Evolutionary conservation across 2,797 vertebrate species (phyloP).

Genomic region (Chloroceryle amazona): DNA sequence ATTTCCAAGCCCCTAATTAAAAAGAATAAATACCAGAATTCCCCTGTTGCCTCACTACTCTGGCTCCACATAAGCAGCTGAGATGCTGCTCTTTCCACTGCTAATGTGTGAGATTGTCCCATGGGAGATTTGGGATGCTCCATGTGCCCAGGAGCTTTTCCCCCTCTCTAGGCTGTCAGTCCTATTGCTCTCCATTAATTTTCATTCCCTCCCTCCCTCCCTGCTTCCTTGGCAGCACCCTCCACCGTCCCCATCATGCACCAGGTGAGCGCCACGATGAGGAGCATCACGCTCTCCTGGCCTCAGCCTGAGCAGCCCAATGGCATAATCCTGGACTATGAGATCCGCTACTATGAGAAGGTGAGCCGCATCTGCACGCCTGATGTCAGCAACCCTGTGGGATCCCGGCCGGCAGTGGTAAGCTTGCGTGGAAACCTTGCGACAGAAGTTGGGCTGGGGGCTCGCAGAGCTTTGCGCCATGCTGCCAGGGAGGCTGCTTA

Average conservation of each 20-base stretch:
- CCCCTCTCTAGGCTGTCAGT: fast-evolving
- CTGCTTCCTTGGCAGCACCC: slow-evolving; percentile 86
- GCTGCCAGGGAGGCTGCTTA: background rate
- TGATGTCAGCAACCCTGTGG: slow-evolving; percentile 32
- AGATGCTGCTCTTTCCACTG: slow-evolving; percentile 18
- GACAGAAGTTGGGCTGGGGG: background rate
- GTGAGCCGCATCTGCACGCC: slow-evolving; percentile 82
- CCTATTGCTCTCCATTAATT: background rate
- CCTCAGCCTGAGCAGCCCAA: slow-evolving; percentile 98
- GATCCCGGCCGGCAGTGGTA: slow-evolving; percentile 17
- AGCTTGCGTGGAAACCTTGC: background rate
- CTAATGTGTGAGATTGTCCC: slow-evolving; percentile 2
- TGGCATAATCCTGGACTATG: slow-evolving; percentile 97
- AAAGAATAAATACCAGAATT: slow-evolving; percentile 27
- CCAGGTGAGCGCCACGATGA: slow-evolving; percentile 98
- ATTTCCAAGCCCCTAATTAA: slow-evolving; percentile 61
- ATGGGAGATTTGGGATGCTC: background rate
- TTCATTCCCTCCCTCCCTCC: background rate
- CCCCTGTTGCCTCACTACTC: slow-evolving; percentile 44
- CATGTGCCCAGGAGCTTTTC: background rate
- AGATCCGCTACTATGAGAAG: slow-evolving; percentile 97
- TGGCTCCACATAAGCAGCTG: slow-evolving; percentile 14
- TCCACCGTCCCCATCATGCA: slow-evolving; percentile 98
- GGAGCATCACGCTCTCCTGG: slow-evolving; percentile 97
- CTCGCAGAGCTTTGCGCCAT: fast-evolving